phyloP scores from a whole-genome alignment of 2,888 invertebrate species.

The Eutolmus rufibarbis region DNA sequence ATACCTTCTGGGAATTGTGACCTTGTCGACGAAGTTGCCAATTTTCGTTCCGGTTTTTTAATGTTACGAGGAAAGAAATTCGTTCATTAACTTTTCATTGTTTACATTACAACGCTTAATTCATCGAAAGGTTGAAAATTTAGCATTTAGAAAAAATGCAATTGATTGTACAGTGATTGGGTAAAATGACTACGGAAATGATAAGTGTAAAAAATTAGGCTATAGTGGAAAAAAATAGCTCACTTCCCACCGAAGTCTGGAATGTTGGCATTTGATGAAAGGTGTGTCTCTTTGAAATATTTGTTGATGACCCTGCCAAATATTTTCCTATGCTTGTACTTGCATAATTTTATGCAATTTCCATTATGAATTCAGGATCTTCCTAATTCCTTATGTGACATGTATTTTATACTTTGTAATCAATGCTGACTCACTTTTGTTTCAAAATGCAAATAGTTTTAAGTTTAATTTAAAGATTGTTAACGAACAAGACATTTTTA shows the following conservation, averaged over 20 bases:
- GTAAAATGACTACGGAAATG: background rate
- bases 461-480: background rate
- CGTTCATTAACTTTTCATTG: background rate
- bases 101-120: background rate
- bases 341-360: background rate
- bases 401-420: background rate
- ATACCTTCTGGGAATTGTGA: background rate
- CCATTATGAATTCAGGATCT: background rate
- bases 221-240: background rate
- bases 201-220: background rate
- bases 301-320: background rate
- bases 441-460: background rate
- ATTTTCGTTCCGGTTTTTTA: background rate
- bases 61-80: background rate
- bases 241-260: background rate
- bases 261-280: background rate
- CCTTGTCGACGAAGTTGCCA: background rate
- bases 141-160: background rate
- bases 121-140: background rate
- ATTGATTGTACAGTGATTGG: background rate
- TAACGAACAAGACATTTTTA: background rate
- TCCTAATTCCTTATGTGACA: background rate
- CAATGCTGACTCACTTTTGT: background rate
- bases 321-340: background rate
- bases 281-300: background rate